Conservation (phyloP, 2,888 invertebrate genomes). For the Erebia epiphron region DNA sequence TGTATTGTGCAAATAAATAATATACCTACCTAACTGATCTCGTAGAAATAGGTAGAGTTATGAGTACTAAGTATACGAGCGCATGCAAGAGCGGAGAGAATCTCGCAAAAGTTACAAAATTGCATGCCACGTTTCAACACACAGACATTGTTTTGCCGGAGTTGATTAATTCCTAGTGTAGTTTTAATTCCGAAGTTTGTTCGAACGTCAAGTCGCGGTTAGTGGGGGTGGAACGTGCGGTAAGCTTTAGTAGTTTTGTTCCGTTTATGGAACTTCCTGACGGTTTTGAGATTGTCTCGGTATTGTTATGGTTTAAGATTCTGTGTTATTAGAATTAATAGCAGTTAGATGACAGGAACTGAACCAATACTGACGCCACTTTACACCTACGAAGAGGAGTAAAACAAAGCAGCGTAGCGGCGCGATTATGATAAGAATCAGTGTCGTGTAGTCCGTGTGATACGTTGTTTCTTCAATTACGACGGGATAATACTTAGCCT, state of each 20-base stretch:
- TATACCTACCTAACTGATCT: no score
- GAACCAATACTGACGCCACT: no score
- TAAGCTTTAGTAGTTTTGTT: slow-evolving; percentile 33
- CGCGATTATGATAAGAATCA: neutral
- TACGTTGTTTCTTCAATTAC: no score
- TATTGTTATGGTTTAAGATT: slow-evolving; percentile 1
- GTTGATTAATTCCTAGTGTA: slow-evolving; percentile 43
- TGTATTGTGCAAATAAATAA: neutral
- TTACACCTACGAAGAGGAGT: no score
- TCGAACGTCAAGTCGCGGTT: slow-evolving; percentile 28
- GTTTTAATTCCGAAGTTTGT: slow-evolving; percentile 40
- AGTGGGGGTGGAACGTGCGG: slow-evolving; percentile 33
- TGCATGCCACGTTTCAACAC: slow-evolving; percentile 23
- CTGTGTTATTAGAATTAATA: neutral
- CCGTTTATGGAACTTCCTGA: slow-evolving; percentile 22
- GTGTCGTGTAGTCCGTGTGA: no score
- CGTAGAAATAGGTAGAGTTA: neutral
- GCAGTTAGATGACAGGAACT: no score
- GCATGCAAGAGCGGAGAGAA: slow-evolving; percentile 7
- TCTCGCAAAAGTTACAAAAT: slow-evolving; percentile 19
- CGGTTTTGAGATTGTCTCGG: slow-evolving; percentile 27
- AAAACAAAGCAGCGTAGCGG: no score
- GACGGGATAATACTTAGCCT: no score
- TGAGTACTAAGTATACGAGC: neutral
- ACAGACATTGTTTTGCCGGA: slow-evolving; percentile 24